These are phyloP conservation scores for Drosophila sordidula DNA, from an alignment of 2,888 invertebrate species.

Conservation along the genomic window DNA sequence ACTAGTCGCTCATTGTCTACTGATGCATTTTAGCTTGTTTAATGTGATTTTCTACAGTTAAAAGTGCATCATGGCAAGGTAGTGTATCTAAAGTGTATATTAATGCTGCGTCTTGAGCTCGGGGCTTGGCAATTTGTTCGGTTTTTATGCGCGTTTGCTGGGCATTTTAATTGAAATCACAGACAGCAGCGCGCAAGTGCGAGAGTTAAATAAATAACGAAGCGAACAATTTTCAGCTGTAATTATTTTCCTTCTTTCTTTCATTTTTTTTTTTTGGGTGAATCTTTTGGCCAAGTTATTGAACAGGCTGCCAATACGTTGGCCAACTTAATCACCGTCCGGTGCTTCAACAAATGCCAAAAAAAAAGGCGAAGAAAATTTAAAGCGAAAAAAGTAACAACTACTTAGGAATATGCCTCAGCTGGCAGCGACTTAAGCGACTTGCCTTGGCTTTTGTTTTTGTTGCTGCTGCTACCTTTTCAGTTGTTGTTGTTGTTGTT, in stretches of 20 bases:
- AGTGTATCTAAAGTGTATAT: slow-evolving; percentile 38
- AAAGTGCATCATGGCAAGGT: slow-evolving; percentile 40
- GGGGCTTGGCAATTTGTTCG: slow-evolving; percentile 22
- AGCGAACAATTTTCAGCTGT: slow-evolving; percentile 49
- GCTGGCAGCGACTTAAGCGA: slow-evolving; percentile 35
- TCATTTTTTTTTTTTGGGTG: slow-evolving; percentile 15
- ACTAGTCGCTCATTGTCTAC: background rate
- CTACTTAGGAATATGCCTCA: slow-evolving; percentile 68
- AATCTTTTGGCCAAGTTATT: slow-evolving; percentile 44
- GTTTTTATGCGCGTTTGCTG: slow-evolving; percentile 57
- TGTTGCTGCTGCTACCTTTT: slow-evolving; percentile 38
- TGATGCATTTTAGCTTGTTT: slow-evolving; percentile 2
- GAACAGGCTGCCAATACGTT: slow-evolving; percentile 60
- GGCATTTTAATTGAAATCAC: slow-evolving; percentile 77
- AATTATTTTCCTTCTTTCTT: slow-evolving; percentile 56
- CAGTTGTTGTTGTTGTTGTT: slow-evolving; percentile 14
- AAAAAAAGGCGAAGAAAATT: slow-evolving; percentile 44
- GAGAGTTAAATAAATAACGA: slow-evolving; percentile 53
- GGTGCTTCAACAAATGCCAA: slow-evolving; percentile 75
- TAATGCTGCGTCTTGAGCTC: slow-evolving; percentile 7
- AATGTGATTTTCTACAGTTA: slow-evolving; percentile 50
- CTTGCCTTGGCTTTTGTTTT: slow-evolving; percentile 15
- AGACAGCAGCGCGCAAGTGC: slow-evolving; percentile 43
- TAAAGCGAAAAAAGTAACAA: slow-evolving; percentile 52
- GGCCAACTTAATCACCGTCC: slow-evolving; percentile 74